Conservation (phyloP, 2,888 invertebrate species). For the Apomyelois bistriatella region DNA sequence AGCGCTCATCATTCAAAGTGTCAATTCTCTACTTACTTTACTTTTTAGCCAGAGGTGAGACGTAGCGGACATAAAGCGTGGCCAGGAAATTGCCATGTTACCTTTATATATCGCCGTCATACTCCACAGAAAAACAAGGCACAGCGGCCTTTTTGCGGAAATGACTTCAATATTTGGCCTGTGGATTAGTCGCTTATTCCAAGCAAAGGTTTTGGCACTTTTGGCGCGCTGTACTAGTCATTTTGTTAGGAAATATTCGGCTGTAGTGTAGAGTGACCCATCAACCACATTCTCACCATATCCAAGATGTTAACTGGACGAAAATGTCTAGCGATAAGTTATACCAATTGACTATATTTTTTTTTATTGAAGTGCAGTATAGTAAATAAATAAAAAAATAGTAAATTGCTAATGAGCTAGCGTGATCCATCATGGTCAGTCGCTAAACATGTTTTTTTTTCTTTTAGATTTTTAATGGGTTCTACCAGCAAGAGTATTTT, state of each 20-base stretch:
- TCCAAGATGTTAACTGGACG: too few species aligned
- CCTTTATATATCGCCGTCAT: slow-evolving; percentile 15
- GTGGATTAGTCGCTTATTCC: slow-evolving; percentile 18
- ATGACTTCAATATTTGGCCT: slow-evolving; percentile 21
- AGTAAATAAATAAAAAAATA: too few species aligned
- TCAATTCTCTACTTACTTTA: neutral
- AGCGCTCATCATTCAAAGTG: neutral
- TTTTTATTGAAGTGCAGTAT: too few species aligned
- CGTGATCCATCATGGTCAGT: too few species aligned
- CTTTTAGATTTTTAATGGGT: too few species aligned
- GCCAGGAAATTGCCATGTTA: slow-evolving; percentile 14
- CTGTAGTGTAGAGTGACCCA: neutral
- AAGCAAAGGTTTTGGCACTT: slow-evolving; percentile 2
- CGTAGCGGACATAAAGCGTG: slow-evolving; percentile 12
- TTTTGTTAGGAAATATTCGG: neutral
- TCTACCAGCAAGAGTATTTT: too few species aligned
- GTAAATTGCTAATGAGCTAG: too few species aligned
- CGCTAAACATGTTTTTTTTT: too few species aligned
- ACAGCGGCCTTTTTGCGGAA: slow-evolving; percentile 18
- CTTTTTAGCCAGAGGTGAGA: slow-evolving; percentile 7
- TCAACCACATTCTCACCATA: too few species aligned
- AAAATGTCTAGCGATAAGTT: too few species aligned
- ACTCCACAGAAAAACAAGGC: slow-evolving; percentile 21
- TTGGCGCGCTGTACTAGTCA: neutral
- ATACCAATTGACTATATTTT: too few species aligned